These are phyloP conservation scores for Megalonaias nervosa DNA, from an alignment of 1,140 invertebrate genomes.

Conservation along the genomic window DNA sequence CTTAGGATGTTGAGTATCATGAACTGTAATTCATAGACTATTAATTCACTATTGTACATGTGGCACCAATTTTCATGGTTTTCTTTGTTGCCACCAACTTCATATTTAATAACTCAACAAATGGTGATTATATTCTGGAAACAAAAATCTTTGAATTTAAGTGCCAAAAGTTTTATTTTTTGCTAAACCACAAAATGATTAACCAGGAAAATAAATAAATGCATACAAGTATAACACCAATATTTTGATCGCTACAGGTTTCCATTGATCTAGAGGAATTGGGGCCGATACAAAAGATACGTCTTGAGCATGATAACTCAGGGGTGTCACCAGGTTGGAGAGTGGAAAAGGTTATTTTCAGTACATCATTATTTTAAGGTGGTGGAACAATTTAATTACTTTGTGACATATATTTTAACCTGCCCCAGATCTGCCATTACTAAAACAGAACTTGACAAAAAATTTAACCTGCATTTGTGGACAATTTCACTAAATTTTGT, in stretches of 20 bases:
- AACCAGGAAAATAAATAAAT: background rate
- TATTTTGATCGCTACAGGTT: constrained; percentile 43
- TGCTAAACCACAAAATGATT: background rate
- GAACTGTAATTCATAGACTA: too few species aligned
- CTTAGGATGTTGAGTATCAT: too few species aligned
- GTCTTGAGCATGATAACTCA: constrained; percentile 62
- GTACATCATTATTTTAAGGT: background rate
- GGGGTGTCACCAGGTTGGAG: constrained; percentile 51
- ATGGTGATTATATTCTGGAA: background rate
- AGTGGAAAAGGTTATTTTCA: constrained; percentile 54
- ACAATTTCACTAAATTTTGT: background rate
- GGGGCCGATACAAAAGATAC: constrained; percentile 62
- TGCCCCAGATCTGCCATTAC: background rate
- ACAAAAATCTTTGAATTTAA: background rate
- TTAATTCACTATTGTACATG: too few species aligned
- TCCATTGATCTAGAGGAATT: constrained; percentile 53
- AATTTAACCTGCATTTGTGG: background rate
- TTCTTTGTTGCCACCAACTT: too few species aligned
- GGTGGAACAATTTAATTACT: background rate
- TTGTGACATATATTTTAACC: background rate
- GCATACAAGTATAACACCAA: background rate
- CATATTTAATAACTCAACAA: background rate
- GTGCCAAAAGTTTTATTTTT: background rate
- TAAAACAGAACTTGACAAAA: background rate
- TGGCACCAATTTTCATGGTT: too few species aligned